These are phyloP conservation scores for Passerina amoena DNA, from an alignment of 2,113 vertebrate genomes.

Conservation along the genomic window DNA sequence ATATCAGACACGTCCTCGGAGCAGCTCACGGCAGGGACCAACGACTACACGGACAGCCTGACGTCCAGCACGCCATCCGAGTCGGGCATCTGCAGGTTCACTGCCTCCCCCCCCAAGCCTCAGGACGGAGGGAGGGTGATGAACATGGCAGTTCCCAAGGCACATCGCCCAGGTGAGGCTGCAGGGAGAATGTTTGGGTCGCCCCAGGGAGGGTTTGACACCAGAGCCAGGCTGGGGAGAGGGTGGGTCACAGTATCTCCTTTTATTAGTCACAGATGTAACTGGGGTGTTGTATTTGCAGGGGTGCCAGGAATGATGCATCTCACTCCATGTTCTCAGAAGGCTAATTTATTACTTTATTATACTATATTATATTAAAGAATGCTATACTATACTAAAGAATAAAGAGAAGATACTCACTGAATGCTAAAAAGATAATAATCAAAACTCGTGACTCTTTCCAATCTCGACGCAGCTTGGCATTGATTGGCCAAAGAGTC, in stretches of 20 bases:
- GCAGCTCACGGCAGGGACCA: constrained; percentile 98
- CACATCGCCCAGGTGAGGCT: constrained; percentile 93
- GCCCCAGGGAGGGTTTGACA: neutral
- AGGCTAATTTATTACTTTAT: too few species aligned
- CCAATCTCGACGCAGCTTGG: too few species aligned
- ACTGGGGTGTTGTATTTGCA: neutral
- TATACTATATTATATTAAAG: too few species aligned
- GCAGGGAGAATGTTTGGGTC: accelerated
- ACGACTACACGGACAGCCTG: constrained; percentile 98
- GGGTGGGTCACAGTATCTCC: accelerated
- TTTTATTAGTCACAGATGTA: accelerated
- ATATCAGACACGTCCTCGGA: constrained; percentile 98
- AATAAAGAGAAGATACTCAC: too few species aligned
- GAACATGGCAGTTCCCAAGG: constrained; percentile 98
- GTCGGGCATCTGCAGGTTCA: constrained; percentile 98
- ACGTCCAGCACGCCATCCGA: constrained; percentile 98
- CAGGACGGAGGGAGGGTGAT: constrained; percentile 94
- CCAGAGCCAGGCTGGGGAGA: accelerated
- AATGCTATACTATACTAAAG: too few species aligned
- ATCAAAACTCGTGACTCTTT: too few species aligned
- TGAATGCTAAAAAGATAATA: too few species aligned
- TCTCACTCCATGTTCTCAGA: too few species aligned
- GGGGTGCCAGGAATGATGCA: neutral
- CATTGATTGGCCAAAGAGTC: too few species aligned
- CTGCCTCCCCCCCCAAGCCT: constrained; percentile 96